Conservation (phyloP, 2,888 invertebrate genomes). For the Conchocele bisecta region DNA sequence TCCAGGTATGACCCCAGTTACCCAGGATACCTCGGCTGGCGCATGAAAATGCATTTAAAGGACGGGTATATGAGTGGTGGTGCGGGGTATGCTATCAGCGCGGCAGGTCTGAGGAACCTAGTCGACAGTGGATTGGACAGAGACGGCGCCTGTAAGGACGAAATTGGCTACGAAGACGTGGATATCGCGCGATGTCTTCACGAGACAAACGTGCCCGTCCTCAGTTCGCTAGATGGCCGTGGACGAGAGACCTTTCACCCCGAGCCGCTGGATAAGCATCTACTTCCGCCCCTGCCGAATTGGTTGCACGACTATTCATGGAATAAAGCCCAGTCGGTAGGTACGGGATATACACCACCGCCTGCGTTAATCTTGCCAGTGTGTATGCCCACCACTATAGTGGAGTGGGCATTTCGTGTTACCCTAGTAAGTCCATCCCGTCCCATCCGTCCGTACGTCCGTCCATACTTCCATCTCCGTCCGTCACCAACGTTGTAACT, state of each 20-base stretch:
- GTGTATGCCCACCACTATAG: no score
- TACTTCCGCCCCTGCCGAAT: constrained; percentile 57
- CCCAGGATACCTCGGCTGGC: constrained; percentile 89
- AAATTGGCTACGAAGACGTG: constrained; percentile 88
- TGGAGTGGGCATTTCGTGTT: no score
- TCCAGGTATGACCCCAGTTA: constrained; percentile 88
- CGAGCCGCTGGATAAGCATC: constrained; percentile 86
- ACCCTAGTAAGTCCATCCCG: no score
- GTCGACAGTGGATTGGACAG: constrained; percentile 87
- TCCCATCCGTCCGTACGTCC: no score
- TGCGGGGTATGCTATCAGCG: constrained; percentile 91
- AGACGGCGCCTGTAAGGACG: constrained; percentile 87
- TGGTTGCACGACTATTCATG: no score
- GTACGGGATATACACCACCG: no score
- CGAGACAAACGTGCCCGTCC: constrained; percentile 91
- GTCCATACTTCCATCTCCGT: no score
- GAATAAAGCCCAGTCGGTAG: no score
- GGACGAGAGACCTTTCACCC: constrained; percentile 97
- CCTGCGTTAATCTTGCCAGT: no score
- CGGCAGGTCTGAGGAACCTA: constrained; percentile 89
- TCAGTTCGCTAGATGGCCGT: constrained; percentile 92
- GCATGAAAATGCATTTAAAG: constrained; percentile 69
- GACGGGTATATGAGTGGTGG: constrained; percentile 84
- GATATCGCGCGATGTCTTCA: constrained; percentile 96
- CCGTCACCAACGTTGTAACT: no score